phyloP scores from a whole-genome alignment of 2,113 vertebrate genomes.

The Ophthalmolycus amberensis region DNA sequence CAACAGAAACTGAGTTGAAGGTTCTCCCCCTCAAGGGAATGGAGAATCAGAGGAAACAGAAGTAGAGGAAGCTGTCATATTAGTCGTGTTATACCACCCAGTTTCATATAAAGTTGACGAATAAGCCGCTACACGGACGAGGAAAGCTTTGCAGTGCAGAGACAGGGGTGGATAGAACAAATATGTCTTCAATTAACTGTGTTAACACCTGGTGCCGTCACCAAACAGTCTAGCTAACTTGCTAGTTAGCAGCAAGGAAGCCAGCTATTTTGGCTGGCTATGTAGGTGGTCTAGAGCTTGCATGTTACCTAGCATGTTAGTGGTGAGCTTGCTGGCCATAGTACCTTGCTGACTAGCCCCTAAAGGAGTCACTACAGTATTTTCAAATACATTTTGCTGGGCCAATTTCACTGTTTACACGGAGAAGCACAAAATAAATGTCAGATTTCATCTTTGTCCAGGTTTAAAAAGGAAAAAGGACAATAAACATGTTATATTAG shows the following conservation, averaged over 20 bases:
- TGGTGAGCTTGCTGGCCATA: background rate
- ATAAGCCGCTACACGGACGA: background rate
- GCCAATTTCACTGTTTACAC: background rate
- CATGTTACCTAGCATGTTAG: background rate
- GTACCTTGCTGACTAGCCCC: background rate
- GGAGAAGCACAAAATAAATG: too few species aligned
- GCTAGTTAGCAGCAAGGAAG: background rate
- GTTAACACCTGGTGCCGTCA: background rate
- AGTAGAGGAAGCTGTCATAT: too few species aligned
- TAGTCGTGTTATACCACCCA: too few species aligned
- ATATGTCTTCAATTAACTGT: background rate
- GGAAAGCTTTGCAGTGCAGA: background rate
- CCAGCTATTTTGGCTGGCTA: background rate
- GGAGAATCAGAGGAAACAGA: too few species aligned
- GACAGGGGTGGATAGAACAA: background rate
- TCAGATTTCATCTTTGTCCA: too few species aligned
- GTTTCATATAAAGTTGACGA: background rate
- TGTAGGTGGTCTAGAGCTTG: background rate
- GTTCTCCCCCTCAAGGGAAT: too few species aligned
- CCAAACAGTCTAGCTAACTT: background rate
- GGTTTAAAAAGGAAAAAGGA: too few species aligned
- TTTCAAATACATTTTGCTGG: background rate
- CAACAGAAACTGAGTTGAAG: too few species aligned
- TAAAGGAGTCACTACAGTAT: too few species aligned
- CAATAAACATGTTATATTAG: too few species aligned